A percentile compares a stretch with the other conserved stretches of the same genome.
phyloP scores from a whole-genome alignment of 2,888 invertebrate species.

The Rapana venosa region DNA sequence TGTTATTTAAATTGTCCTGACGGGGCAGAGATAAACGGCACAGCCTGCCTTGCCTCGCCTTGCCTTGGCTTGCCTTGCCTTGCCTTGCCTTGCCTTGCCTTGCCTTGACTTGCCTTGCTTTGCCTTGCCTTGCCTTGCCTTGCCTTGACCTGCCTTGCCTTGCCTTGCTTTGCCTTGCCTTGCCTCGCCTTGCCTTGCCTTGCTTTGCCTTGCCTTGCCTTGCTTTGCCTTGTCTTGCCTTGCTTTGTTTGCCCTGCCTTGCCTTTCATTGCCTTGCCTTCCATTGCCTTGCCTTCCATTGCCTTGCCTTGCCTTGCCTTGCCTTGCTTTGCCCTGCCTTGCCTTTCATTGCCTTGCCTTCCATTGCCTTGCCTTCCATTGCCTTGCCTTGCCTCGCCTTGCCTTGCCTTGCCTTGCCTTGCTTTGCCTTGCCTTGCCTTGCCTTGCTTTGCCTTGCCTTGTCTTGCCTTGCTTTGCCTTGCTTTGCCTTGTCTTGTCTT shows the following conservation, averaged over 20 bases:
- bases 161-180: neutral
- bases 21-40: no score
- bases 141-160: conserved; percentile 8
- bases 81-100: neutral
- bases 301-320: neutral
- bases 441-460: neutral
- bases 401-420: conserved; percentile 9
- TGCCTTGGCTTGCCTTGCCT: no score
- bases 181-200: neutral
- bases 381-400: neutral
- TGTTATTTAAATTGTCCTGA: no score
- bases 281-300: neutral
- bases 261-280: conserved; percentile 21
- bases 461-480: conserved; percentile 12
- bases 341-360: neutral
- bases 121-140: conserved; percentile 5
- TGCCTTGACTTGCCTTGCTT: neutral
- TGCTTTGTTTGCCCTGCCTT: conserved; percentile 14
- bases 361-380: neutral
- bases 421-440: neutral
- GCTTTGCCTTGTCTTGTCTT: conserved; percentile 12
- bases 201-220: neutral
- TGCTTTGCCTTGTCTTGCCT: conserved; percentile 6
- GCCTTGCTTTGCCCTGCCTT: no score
- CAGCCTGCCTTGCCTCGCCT: no score